Base-by-base conservation (phyloP, 2,797 vertebrate species). In the Sitta carolinensis region DNA sequence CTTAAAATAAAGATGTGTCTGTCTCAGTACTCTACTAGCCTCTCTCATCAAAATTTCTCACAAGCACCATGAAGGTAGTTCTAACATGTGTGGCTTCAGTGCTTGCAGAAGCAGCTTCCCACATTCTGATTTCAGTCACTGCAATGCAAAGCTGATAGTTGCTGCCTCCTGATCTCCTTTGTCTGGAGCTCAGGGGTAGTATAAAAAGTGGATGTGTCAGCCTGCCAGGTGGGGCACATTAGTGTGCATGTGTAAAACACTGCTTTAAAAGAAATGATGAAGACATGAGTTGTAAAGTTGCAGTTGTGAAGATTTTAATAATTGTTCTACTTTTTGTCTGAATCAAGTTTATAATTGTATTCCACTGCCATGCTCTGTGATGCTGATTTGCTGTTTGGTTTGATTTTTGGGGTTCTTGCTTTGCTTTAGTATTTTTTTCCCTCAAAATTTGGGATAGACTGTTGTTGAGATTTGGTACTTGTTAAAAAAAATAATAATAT, bases 401-500 rank as follows among this genome's bases (percentile, higher is more conserved):
- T 15, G 3, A 1, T 23, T n/a, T 36, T 51, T 40, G 7, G 5
- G 3, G 2, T 26, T 54, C 47, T 47, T 32, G 11, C 3, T 43
- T 45, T 59, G 7, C 4, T 87, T 61, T n/a, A 2, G 1, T 51
- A 0, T 11, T 19, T 20, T 52, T 72, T 50, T 4, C 4, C n/a
- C 2, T 4, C 32, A 63, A 70, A 91, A 10, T 1, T 59, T 0
- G 7, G 8, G 9, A 15, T 38, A 45, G 5, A 9, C 16, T 48
- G 9, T 45, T 3, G 11, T 5, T 76, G 13, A 12, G 14, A 69
- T 59, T 61, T 58, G 5, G 6, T 50, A 45, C 20, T 43, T 51
- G 1, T 19, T 2, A 47, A 63, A 58, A 63, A 62, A 64, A 69
- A 22, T 0, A 30, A 18, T 8, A 0, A 3, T 30, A 59, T 29